These are phyloP conservation scores for Erythrolamprus reginae DNA, from an alignment of 2,113 vertebrate genomes.

Conservation along the genomic window DNA sequence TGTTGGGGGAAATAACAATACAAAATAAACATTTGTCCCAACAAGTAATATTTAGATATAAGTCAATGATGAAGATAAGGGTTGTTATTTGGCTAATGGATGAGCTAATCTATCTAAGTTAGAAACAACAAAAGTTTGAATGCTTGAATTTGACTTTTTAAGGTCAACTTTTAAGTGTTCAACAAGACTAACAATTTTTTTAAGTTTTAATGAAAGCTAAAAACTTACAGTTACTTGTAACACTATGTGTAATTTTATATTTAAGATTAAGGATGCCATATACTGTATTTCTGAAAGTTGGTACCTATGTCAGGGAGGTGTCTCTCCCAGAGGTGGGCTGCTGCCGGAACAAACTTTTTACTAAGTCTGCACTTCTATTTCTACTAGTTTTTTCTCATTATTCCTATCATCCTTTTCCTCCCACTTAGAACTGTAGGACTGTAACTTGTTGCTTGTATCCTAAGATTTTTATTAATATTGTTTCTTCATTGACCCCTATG, in stretches of 20 bases:
- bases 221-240: neutral
- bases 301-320: neutral
- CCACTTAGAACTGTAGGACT: too few relatives aligned
- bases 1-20: neutral
- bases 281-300: neutral
- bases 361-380: too few relatives aligned
- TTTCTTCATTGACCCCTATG: too few relatives aligned
- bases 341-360: too few relatives aligned
- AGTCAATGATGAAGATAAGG: neutral
- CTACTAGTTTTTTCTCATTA: too few relatives aligned
- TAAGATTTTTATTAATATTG: too few relatives aligned
- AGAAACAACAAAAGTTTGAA: neutral
- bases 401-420: too few relatives aligned
- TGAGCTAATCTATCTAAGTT: neutral
- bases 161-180: neutral
- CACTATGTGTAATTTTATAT: neutral
- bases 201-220: neutral
- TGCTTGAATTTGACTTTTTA: neutral
- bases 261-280: neutral
- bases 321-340: too few relatives aligned
- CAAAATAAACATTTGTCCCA: neutral
- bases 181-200: neutral
- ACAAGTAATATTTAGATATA: neutral
- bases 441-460: too few relatives aligned
- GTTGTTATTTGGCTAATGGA: neutral